These are phyloP conservation scores for Tachysurus vachellii DNA, from an alignment of 2,113 vertebrate genomes.

Conservation along the genomic window DNA sequence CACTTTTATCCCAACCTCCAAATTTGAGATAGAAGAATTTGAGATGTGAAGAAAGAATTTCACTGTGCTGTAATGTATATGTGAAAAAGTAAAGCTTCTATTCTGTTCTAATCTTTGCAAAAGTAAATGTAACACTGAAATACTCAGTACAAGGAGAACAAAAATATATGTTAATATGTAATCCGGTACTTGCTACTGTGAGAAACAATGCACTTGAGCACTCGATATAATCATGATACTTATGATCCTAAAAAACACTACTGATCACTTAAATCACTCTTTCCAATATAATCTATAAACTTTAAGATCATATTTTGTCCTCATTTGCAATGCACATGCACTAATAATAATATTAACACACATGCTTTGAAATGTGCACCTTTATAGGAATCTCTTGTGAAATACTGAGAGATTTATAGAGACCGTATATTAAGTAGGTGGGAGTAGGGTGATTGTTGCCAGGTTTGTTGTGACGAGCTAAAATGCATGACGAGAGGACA, in stretches of 20 bases:
- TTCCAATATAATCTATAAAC: neutral
- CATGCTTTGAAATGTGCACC: neutral
- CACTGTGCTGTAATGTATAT: no score
- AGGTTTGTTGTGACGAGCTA: neutral
- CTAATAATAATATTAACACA: neutral
- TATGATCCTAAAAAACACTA: neutral
- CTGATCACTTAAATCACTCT: neutral
- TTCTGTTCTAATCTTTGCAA: neutral
- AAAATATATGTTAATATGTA: neutral
- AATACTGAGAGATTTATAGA: neutral
- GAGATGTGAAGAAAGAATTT: no score
- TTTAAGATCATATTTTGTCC: neutral
- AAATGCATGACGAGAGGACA: neutral
- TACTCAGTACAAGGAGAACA: neutral
- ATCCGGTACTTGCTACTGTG: neutral
- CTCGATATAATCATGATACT: no score
- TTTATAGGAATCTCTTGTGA: neutral
- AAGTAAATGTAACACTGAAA: neutral
- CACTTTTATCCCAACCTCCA: no score
- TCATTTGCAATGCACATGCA: neutral
- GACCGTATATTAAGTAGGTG: neutral
- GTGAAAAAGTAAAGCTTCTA: no score
- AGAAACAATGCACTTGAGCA: neutral
- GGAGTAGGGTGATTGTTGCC: neutral
- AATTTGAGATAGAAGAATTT: no score